Evolutionary conservation across 2,797 vertebrate species (phyloP), one percentile per base, ranked within the genome.

Genomic region (Acomys russatus): DNA sequence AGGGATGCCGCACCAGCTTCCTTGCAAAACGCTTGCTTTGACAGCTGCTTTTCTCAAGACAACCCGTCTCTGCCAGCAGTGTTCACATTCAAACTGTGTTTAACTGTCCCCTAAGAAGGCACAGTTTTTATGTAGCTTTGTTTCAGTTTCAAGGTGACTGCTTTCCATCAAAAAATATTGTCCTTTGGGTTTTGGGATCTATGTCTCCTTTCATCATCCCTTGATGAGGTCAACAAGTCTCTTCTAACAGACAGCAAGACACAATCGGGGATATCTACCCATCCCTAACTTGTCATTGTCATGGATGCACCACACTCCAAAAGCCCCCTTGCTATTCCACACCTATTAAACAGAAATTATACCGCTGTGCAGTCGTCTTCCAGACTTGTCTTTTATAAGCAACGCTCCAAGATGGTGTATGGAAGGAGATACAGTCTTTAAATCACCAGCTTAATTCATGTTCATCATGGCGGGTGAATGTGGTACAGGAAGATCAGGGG

Each of bases 1-100:
- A 1, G 17, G 8, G 25, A 49, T 6, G 1, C 35, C 56, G 0
- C 59, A 11, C 20, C 0, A n/a, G 54, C 33, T 90, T 56, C 28
- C 66, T 86, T 18, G 33, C 35, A 76, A 54, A 85, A 79, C 0
- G 0, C n/a, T 61, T 28, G 35, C 70, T 59, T 90, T 64, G 80
- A 92, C 73, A 92, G 78, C 70, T 51, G 23, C 54, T 23, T 64
- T 87, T 87, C 63, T 78, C 83, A 63, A 84, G 93, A 88, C 51
- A 22, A 56, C n/a, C 66, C 12, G 0, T 7, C n/a, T n/a, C 11
- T 11, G 28, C 33, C 33, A 2, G 3, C 66, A 0, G 2, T 4
- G 28, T 25, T 93, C 20, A 4, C 3, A 0, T 64, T 20, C 17
- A 12, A 25, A 63, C 14, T 74, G n/a, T 38, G 86, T 78, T 44